phyloP scores from a whole-genome alignment of 2,888 invertebrate genomes.

The Habrosyne pyritoides region DNA sequence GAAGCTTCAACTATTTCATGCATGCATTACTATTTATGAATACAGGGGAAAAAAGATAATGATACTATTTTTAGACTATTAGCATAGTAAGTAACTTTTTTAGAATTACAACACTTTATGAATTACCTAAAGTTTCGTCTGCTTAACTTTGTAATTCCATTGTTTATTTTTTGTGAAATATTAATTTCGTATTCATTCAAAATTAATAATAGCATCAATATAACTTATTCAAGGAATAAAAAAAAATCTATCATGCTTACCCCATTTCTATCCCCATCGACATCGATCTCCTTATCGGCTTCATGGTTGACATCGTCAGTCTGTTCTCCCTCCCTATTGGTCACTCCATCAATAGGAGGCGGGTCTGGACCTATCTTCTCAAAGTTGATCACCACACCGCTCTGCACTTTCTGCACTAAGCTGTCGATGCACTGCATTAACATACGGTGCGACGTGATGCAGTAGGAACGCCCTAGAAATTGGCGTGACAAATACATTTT shows the following conservation, averaged over 20 bases:
- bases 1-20: no score
- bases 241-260: constrained; percentile 48
- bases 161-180: background rate
- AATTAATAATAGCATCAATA: no score
- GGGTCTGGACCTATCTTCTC: constrained; percentile 97
- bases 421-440: constrained; percentile 98
- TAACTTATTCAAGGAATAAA: background rate
- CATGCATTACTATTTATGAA: no score
- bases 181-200: background rate
- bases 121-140: background rate
- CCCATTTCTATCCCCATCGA: constrained; percentile 78
- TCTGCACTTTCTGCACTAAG: constrained; percentile 97
- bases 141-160: no score
- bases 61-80: background rate
- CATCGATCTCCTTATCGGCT: constrained; percentile 73
- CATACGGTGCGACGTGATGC: constrained; percentile 97
- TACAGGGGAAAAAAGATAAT: background rate
- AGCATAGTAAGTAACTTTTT: background rate
- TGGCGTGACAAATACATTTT: background rate
- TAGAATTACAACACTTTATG: background rate
- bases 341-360: constrained; percentile 85
- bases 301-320: constrained; percentile 70
- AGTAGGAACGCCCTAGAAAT: constrained; percentile 93
- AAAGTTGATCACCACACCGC: constrained; percentile 98
- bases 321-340: constrained; percentile 75